phyloP scores from a whole-genome alignment of 1,140 invertebrate species.

The Drosophila nigromelanica region DNA sequence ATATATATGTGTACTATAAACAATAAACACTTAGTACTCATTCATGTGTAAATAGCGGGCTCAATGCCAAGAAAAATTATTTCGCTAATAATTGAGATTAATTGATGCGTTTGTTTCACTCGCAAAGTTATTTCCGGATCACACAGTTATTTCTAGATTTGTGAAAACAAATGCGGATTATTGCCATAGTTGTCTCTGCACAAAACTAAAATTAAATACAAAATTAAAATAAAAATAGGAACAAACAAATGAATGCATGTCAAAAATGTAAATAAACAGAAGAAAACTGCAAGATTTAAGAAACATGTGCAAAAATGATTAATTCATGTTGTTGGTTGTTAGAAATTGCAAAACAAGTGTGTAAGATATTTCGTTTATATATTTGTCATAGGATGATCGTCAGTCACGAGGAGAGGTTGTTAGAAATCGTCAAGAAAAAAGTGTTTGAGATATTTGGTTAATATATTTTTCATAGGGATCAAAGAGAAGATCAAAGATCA shows the following conservation, averaged over 20 bases:
- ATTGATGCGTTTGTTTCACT: constrained; percentile 23
- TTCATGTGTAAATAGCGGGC: constrained; percentile 18
- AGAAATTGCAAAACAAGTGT: not conserved
- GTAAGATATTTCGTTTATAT: not conserved
- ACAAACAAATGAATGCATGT: not conserved
- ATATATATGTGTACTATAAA: constrained; percentile 7
- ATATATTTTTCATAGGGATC: too few relatives aligned
- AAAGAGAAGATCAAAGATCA: too few relatives aligned
- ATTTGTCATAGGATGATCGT: not conserved
- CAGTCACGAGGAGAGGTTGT: not conserved
- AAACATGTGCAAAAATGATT: not conserved
- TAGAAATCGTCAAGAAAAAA: not conserved
- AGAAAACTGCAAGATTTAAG: not conserved
- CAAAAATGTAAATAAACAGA: not conserved
- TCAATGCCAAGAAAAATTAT: constrained; percentile 17
- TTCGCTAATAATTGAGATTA: constrained; percentile 21
- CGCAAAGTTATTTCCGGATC: constrained; percentile 7
- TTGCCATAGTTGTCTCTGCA: not conserved
- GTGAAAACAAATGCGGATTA: constrained; percentile 11
- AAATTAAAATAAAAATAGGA: not conserved
- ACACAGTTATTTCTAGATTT: constrained; percentile 9
- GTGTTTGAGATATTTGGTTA: not conserved
- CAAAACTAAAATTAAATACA: not conserved
- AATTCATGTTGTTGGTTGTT: not conserved
- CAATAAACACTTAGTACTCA: constrained; percentile 1